Evolutionary conservation across 2,888 invertebrate genomes (phyloP).

Genomic region (Tridacna crocea): DNA sequence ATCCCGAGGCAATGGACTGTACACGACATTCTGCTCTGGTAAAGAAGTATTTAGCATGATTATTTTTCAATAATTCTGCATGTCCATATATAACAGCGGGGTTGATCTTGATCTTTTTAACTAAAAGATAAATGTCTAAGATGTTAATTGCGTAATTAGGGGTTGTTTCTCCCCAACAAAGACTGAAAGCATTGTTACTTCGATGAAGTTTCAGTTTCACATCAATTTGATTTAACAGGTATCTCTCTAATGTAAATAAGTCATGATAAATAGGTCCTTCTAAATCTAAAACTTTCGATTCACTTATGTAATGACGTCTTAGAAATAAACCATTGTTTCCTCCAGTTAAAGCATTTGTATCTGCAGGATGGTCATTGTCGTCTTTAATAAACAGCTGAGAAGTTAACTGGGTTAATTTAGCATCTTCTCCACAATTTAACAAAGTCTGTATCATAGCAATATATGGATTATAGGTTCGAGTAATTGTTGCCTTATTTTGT

Average conservation of each 20-base stretch:
- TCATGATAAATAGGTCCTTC: conserved; percentile 44
- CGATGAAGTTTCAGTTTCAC: conserved; percentile 42
- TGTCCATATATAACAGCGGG: conserved; percentile 47
- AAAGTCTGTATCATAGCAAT: conserved; percentile 28
- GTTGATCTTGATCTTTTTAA: conserved; percentile 46
- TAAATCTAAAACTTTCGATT: conserved; percentile 28
- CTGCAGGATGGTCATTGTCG: conserved; percentile 10
- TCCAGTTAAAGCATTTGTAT: conserved; percentile 14
- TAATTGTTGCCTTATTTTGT: conserved; percentile 26
- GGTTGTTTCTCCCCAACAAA: conserved; percentile 25
- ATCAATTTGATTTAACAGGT: conserved; percentile 43
- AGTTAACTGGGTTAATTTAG: conserved; percentile 10
- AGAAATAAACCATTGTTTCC: conserved; percentile 16
- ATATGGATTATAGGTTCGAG: conserved; percentile 30
- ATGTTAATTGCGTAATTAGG: conserved; percentile 29
- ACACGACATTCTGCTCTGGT: conserved; percentile 21
- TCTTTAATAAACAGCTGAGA: conserved; percentile 27
- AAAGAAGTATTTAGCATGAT: conserved; percentile 38
- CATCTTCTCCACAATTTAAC: conserved; percentile 19
- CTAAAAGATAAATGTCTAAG: conserved; percentile 15
- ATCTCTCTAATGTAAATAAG: conserved; percentile 44
- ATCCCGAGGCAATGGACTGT: conserved; percentile 28
- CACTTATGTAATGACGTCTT: conserved; percentile 8
- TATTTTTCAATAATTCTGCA: conserved; percentile 25
- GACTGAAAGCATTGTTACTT: conserved; percentile 36